Conservation (phyloP, 2,888 invertebrate genomes). For the Junonia oenone region DNA sequence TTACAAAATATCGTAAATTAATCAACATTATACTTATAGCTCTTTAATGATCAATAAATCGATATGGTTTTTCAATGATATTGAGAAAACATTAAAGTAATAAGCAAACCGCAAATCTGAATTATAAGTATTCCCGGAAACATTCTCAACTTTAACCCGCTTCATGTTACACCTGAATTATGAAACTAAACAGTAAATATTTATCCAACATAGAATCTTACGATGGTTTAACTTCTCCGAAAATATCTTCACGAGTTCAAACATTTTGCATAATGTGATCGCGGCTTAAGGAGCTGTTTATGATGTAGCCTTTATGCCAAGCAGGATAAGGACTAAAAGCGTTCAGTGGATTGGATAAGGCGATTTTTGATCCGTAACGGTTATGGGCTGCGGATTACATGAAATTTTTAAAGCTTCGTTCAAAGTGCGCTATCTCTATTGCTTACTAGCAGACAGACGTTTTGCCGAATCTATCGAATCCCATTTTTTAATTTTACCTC, state of each 20-base stretch:
- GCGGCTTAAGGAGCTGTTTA: not conserved
- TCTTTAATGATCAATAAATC: no score
- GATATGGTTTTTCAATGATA: no score
- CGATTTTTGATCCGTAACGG: constrained; percentile 18
- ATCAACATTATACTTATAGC: no score
- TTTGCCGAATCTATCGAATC: no score
- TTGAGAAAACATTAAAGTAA: no score
- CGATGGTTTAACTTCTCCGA: not conserved
- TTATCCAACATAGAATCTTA: not conserved
- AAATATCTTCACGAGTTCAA: not conserved
- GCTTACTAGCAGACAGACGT: no score
- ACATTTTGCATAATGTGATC: not conserved
- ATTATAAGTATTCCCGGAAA: no score
- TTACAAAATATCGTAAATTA: no score
- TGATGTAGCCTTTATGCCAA: constrained; percentile 6
- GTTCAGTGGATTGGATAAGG: constrained; percentile 1
- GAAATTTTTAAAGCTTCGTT: constrained; percentile 2
- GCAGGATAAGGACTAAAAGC: constrained; percentile 2
- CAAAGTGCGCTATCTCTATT: no score
- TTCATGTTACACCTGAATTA: not conserved
- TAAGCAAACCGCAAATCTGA: no score
- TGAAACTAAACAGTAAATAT: not conserved
- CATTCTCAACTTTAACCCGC: no score
- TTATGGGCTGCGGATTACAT: constrained; percentile 11
- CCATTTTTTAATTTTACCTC: no score